phyloP scores from a whole-genome alignment of 2,888 invertebrate genomes.

The Hypercompe scribonia region DNA sequence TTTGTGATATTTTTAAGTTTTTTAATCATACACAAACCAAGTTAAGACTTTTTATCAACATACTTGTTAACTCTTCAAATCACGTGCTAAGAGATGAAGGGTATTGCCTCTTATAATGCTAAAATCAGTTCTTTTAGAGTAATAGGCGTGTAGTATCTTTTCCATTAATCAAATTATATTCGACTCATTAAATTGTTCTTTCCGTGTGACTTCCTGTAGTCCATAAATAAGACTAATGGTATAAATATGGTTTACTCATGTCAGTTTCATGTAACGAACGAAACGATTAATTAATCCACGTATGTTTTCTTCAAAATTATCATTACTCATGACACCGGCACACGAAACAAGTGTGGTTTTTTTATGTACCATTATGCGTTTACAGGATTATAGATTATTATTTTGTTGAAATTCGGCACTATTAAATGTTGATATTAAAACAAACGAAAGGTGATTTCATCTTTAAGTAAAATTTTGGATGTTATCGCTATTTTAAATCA shows the following conservation, averaged over 20 bases:
- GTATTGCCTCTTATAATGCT: not conserved
- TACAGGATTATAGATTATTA: too few relatives aligned
- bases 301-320: constrained; percentile 35
- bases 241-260: constrained; percentile 26
- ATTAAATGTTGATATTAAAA: too few relatives aligned
- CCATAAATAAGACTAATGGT: constrained; percentile 43
- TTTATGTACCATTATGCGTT: not conserved
- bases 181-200: constrained; percentile 18
- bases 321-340: constrained; percentile 33
- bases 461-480: too few relatives aligned
- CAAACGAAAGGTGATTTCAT: too few relatives aligned
- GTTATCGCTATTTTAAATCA: not conserved
- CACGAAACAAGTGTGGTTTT: not conserved
- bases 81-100: not conserved
- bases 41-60: too few relatives aligned
- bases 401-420: too few relatives aligned
- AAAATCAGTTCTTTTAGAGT: not conserved
- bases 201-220: constrained; percentile 13
- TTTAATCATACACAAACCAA: too few relatives aligned
- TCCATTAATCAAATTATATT: constrained; percentile 22
- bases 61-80: not conserved
- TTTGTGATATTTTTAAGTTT: too few relatives aligned
- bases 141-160: not conserved
- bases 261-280: constrained; percentile 3
- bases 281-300: constrained; percentile 32